Evolutionary conservation across 2,888 invertebrate genomes (phyloP).

Genomic region (Liopterus haemorrhoidalis): DNA sequence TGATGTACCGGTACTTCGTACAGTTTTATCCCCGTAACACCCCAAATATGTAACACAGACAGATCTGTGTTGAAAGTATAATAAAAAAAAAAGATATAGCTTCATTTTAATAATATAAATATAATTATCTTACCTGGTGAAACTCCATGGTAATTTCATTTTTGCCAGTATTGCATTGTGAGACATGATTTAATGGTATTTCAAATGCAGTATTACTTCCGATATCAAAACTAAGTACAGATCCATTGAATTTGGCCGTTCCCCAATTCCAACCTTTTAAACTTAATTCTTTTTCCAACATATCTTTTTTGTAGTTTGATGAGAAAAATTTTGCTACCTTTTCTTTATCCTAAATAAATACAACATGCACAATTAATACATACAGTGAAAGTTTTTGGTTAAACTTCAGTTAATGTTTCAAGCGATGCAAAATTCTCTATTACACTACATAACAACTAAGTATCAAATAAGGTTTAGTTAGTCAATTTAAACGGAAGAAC

Average conservation of each 20-base stretch:
- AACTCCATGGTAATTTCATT: constrained; percentile 98
- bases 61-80: background rate
- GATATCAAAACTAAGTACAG: constrained; percentile 78
- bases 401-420: too few species aligned
- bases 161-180: constrained; percentile 91
- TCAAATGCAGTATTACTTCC: constrained; percentile 85
- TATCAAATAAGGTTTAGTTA: too few species aligned
- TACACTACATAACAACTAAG: too few species aligned
- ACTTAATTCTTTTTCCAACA: constrained; percentile 87
- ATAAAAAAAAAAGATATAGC: too few species aligned
- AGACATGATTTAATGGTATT: constrained; percentile 91
- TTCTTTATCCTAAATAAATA: constrained; percentile 74
- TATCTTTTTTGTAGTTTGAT: constrained; percentile 72
- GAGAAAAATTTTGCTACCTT: constrained; percentile 87
- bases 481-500: too few species aligned
- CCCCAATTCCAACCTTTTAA: constrained; percentile 99
- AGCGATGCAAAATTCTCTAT: too few species aligned
- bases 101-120: constrained; percentile 6
- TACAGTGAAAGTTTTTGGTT: too few species aligned
- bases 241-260: constrained; percentile 86
- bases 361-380: constrained; percentile 11
- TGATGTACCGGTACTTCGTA: too few species aligned
- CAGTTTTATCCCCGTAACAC: background rate
- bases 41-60: background rate
- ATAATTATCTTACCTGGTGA: constrained; percentile 66